Base-by-base conservation (phyloP, 2,113 vertebrate species). In the Gallinago paraguaiae region DNA sequence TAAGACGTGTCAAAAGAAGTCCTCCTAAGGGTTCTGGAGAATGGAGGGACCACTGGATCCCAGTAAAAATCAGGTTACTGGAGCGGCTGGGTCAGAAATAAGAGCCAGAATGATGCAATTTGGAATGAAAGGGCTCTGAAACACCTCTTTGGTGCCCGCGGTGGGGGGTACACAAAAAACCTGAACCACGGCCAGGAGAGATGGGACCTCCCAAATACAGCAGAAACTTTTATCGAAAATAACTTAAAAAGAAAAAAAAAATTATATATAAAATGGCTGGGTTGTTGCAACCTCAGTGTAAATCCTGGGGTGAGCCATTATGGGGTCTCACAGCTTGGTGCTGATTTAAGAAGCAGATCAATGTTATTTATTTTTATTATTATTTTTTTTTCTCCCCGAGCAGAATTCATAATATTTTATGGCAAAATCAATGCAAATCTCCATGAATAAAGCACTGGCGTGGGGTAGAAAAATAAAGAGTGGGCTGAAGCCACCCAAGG, bases 341-440 rank as follows among this genome's bases (percentile, higher is more conserved):
- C 92, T n/a, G 70, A 95, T 96, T 96, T 82, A 90, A 33, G 31
- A 27, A 92, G 88, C 68, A 51, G 88, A 84, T 80, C 61, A n/a
- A 69, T 57, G 48, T 50, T 69, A 54, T 54, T 88, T 71, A 64
- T 96, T 96, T 95, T 88, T 54, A 13, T 78, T 78, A 39, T 67
- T 50, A 10, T 3, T 50, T 54, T n/a, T 28, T 30, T 48, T 15
- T 3, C 3, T 27, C 90, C 64, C 75, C 41, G 41, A 75, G 92
- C 88, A 94, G 93, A 97, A 97, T 96, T 97, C 82, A 78, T 96
- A 93, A 94, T 5, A 1, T 83, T 97, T 97, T 96, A 95, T 86
- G 81, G 95, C 82, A 92, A 97, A 97, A 98, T 97, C 92, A 5
- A 94, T 98, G 93, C n/a, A 85, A 87, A 95, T 91, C 89, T 95